A percentile compares a stretch with the other conserved stretches of the same genome.
phyloP scores from a whole-genome alignment of 2,113 vertebrate species.

The Notothenia coriiceps region DNA sequence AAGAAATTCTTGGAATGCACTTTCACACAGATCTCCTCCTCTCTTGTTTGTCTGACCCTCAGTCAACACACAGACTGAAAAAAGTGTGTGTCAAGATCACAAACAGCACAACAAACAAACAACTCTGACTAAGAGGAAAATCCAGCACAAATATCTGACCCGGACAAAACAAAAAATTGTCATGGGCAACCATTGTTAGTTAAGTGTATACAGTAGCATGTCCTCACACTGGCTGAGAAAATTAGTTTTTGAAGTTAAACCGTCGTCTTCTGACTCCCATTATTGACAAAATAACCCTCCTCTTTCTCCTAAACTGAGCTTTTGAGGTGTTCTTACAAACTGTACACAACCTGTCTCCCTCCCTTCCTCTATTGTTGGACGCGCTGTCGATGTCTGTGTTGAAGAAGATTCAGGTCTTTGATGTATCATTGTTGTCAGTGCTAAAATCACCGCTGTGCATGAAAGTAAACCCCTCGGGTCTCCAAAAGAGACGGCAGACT shows the following conservation, averaged over 20 bases:
- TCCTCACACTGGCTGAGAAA: slow-evolving; percentile 6
- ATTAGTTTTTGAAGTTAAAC: background rate
- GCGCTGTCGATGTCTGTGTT: slow-evolving; percentile 43
- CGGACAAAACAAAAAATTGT: background rate
- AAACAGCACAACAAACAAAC: slow-evolving; percentile 36
- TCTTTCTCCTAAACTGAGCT: slow-evolving; percentile 10
- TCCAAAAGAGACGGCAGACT: slow-evolving; percentile 56
- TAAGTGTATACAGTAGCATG: background rate
- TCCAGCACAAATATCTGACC: slow-evolving; percentile 9
- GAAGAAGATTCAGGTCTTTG: slow-evolving; percentile 77
- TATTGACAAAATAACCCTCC: background rate
- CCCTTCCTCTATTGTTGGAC: slow-evolving; percentile 18
- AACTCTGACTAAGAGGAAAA: background rate
- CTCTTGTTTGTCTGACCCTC: slow-evolving; percentile 1
- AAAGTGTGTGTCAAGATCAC: background rate
- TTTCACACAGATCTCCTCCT: slow-evolving; percentile 41
- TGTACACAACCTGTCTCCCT: background rate
- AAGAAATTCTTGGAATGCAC: slow-evolving; percentile 13
- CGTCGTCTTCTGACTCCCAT: slow-evolving; percentile 3
- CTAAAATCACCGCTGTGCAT: slow-evolving; percentile 76
- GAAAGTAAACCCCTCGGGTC: slow-evolving; percentile 68
- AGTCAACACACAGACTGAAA: background rate
- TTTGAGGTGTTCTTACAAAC: slow-evolving; percentile 14
- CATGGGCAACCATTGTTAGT: background rate
- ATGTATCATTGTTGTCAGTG: slow-evolving; percentile 81